A percentile compares a stretch with the other conserved stretches of the same genome.
Conservation (phyloP, 2,888 invertebrate genomes). For the Choristoneura rosaceana region DNA sequence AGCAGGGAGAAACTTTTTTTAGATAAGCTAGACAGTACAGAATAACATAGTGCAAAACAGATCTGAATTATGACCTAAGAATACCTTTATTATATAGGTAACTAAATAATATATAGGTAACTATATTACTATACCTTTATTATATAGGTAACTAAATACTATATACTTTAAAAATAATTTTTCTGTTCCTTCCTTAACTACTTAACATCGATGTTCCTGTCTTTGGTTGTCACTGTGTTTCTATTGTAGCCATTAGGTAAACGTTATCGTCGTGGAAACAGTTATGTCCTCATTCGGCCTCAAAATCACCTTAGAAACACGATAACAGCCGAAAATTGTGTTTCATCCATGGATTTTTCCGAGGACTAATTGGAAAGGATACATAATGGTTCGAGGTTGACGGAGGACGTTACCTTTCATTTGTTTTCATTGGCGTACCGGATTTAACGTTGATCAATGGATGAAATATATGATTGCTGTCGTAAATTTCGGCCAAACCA, state of each 20-base stretch:
- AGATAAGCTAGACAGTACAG: background rate
- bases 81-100: background rate
- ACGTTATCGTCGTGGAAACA: too few relatives aligned
- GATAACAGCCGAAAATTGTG: background rate
- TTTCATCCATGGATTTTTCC: background rate
- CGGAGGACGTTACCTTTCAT: constrained; percentile 19
- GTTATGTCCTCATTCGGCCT: too few relatives aligned
- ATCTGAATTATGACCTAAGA: background rate
- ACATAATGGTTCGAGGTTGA: constrained; percentile 17
- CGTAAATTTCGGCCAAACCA: background rate
- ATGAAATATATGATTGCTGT: constrained; percentile 27
- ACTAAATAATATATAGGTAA: too few relatives aligned
- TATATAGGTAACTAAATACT: too few relatives aligned
- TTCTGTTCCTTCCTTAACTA: too few relatives aligned
- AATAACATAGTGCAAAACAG: background rate
- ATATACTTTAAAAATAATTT: too few relatives aligned
- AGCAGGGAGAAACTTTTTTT: background rate
- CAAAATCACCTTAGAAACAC: background rate
- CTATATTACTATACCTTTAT: background rate
- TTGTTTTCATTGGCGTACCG: constrained; percentile 32
- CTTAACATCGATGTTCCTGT: too few relatives aligned
- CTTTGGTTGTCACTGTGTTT: too few relatives aligned
- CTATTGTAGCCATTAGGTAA: too few relatives aligned
- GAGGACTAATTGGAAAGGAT: background rate
- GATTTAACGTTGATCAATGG: constrained; percentile 38